phyloP scores from a whole-genome alignment of 2,888 invertebrate genomes.

The Diloba caeruleocephala region DNA sequence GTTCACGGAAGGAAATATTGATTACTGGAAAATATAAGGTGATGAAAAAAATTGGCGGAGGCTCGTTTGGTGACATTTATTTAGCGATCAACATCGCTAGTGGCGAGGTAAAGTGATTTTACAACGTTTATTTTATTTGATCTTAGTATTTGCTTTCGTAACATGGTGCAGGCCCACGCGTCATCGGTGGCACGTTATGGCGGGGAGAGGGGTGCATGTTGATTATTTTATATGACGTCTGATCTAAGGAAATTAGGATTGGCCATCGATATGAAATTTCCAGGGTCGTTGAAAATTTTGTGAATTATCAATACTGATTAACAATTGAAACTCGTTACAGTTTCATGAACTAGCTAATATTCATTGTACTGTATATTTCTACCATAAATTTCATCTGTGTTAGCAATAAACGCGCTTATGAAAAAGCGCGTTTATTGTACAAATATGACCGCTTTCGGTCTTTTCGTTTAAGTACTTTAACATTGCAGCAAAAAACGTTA shows the following conservation, averaged over 20 bases:
- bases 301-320: constrained; percentile 53
- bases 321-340: constrained; percentile 21
- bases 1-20: constrained; percentile 91
- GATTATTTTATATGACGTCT: constrained; percentile 66
- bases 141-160: constrained; percentile 43
- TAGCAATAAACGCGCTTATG: constrained; percentile 50
- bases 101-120: constrained; percentile 92
- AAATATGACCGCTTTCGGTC: constrained; percentile 8
- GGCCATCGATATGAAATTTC: constrained; percentile 51
- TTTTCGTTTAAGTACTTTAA: constrained; percentile 6
- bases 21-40: constrained; percentile 98
- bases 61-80: constrained; percentile 99
- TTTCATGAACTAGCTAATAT: constrained; percentile 9
- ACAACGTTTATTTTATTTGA: constrained; percentile 43
- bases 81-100: constrained; percentile 97
- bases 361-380: constrained; percentile 18
- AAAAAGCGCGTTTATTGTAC: constrained; percentile 23
- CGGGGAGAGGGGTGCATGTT: constrained; percentile 63
- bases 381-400: constrained; percentile 23
- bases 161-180: constrained; percentile 53
- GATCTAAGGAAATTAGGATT: constrained; percentile 54
- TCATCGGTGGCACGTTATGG: constrained; percentile 55
- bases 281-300: constrained; percentile 60
- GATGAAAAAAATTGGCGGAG: constrained; percentile 98
- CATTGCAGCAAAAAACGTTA: constrained; percentile 2